Base-by-base conservation (phyloP, 2,797 vertebrate genomes). In the Hoplostethus atlanticus region DNA sequence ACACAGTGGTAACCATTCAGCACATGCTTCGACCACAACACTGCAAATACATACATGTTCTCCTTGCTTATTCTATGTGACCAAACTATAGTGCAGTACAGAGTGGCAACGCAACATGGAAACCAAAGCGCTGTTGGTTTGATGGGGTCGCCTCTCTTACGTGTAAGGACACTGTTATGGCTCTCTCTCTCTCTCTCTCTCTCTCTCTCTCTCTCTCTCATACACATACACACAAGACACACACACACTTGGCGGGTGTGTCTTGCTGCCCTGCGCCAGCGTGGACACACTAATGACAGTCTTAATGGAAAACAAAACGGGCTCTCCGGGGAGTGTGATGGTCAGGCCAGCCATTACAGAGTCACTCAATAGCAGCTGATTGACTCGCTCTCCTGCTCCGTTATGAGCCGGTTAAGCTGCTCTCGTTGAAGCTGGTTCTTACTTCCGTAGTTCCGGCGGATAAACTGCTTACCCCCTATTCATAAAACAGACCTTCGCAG, bases 241-340 rank as follows among this genome's bases (percentile, higher is more conserved):
- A 77, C 31, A 60, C 70, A 73, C 54, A 21, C 21, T 71, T 38
- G 60, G 79, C 46, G 75, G 60, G 47, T 47, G 66, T 70, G 82
- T 44, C 53, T 0, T 77, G 81, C 77, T 67, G 81, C 71, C 44
- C 57, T 31, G 68, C 16, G 17, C 28, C 31, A 16, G 15, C 60
- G 31, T 34, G 64, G 64, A 25, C 68, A 46, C 61, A 48, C 58
- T 90, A 91, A 92, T 87, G 88, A 86, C 89, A 86, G 80, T 81
- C 88, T 89, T 91, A 92, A 92, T 92, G 88, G 93, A 89, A 90
- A 92, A 92, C 86, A 90, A 93, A 92, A 90, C 73, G 63, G 83
- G 1, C 83, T 90, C 89, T 90, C 86, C 56, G 56, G 81, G 85
- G 90, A 84, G 84, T 86, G 87, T 90, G 83, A 89, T 91, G 88